Evolutionary conservation across 92 coral and sea anemone species (phyloP).

Genomic region (Metridium senile): DNA sequence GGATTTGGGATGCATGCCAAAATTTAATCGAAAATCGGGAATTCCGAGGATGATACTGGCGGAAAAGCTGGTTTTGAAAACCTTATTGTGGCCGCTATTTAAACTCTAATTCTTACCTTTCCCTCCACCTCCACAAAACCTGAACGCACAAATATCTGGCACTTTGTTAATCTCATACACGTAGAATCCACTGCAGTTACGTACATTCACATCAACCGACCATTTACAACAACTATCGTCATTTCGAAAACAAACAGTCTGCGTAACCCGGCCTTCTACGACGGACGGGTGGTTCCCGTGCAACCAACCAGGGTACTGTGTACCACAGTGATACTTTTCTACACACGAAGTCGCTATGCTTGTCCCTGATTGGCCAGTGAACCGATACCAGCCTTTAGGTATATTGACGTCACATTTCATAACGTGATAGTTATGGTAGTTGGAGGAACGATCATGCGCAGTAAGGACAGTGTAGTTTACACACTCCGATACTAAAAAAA

Average conservation of each 20-base stretch:
- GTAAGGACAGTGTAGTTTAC: slow-evolving; percentile 14
- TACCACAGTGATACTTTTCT: slow-evolving; percentile 32
- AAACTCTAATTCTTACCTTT: slow-evolving; percentile 1
- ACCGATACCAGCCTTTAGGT: slow-evolving; percentile 51
- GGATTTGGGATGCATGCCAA: no score
- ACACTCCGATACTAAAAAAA: slow-evolving; percentile 29
- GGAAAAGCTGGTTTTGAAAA: no score
- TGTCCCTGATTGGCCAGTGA: slow-evolving; percentile 55
- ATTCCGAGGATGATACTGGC: no score
- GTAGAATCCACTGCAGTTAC: slow-evolving; percentile 60
- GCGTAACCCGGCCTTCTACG: slow-evolving; percentile 38
- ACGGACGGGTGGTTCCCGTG: slow-evolving; percentile 38
- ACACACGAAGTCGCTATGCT: slow-evolving; percentile 39
- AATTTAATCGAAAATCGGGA: no score
- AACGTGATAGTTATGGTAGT: not conserved
- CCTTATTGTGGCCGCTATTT: no score
- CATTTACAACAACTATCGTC: slow-evolving; percentile 8
- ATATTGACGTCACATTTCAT: slow-evolving; percentile 20
- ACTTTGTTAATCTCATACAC: slow-evolving; percentile 35
- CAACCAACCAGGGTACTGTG: slow-evolving; percentile 54
- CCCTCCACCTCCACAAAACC: slow-evolving; percentile 6
- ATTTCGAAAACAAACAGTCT: slow-evolving; percentile 36
- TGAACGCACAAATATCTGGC: not conserved
- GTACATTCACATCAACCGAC: slow-evolving; percentile 29
- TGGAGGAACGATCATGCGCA: slow-evolving; percentile 14